These are phyloP conservation scores for Sarcoramphus papa DNA, from an alignment of 2,797 vertebrate genomes.

Conservation along the genomic window DNA sequence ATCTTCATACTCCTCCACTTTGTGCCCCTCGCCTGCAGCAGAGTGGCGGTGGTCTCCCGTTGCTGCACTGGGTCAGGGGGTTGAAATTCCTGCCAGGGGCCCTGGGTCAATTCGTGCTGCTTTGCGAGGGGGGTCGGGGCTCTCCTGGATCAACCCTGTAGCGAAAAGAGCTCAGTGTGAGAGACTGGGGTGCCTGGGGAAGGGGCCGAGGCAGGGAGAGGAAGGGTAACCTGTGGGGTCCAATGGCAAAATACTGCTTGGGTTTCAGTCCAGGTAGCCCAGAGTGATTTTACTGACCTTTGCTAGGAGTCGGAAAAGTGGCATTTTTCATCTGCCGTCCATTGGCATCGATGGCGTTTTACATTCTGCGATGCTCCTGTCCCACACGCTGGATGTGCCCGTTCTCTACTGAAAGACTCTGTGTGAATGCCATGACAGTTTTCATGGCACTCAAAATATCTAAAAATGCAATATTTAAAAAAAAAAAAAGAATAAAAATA, in stretches of 20 bases:
- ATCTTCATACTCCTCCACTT: not conserved
- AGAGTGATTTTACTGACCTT: not conserved
- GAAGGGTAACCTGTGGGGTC: not conserved
- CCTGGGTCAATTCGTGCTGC: not conserved
- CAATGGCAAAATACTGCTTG: not conserved
- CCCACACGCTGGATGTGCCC: not conserved
- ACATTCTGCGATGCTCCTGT: fast-evolving
- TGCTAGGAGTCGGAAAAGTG: not conserved
- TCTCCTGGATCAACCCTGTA: fast-evolving
- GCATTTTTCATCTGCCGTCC: fast-evolving
- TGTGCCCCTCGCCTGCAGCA: not conserved
- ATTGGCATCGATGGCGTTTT: not conserved
- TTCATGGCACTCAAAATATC: not conserved
- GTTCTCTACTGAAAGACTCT: not conserved
- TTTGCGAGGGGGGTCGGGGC: fast-evolving
- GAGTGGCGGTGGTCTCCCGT: not conserved
- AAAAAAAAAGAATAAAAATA: not conserved
- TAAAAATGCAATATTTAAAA: not conserved
- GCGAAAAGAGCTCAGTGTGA: not conserved
- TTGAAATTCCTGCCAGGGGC: not conserved
- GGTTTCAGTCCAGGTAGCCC: not conserved
- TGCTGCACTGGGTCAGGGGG: fast-evolving
- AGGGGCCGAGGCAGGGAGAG: not conserved
- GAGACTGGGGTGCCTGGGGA: not conserved
- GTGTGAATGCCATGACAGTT: not conserved